A percentile compares a stretch with the other conserved stretches of the same genome.
Conservation (phyloP, 2,113 vertebrate species). For the Dermatemys mawii region DNA sequence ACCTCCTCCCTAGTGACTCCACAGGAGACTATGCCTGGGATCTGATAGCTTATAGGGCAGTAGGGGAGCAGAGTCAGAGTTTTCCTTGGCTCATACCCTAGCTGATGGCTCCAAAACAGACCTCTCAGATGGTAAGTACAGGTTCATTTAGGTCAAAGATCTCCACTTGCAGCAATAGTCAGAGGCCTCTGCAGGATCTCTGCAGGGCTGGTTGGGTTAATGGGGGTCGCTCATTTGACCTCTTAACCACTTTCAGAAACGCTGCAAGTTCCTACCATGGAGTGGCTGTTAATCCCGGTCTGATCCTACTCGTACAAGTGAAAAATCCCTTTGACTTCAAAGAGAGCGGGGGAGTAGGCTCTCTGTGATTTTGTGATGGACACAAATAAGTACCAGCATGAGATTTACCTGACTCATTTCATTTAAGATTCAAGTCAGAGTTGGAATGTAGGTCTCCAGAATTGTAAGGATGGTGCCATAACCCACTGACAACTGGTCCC, state of each 20-base stretch:
- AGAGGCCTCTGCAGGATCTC: neutral
- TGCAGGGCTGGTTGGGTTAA: neutral
- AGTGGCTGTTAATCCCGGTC: neutral
- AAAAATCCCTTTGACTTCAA: neutral
- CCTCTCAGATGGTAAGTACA: neutral
- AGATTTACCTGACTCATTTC: neutral
- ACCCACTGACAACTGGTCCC: neutral
- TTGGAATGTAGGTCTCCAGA: neutral
- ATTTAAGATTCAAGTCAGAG: neutral
- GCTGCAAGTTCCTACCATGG: neutral
- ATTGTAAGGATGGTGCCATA: neutral
- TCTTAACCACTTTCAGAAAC: neutral
- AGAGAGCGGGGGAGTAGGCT: neutral
- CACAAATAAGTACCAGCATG: neutral
- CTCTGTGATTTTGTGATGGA: neutral
- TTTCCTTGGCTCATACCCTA: neutral
- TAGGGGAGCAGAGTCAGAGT: neutral
- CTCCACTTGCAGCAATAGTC: neutral
- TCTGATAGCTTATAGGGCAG: neutral
- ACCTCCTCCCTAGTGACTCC: neutral
- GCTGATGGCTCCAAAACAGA: neutral
- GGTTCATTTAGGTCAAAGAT: neutral
- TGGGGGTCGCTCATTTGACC: neutral
- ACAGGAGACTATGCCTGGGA: neutral
- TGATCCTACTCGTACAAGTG: neutral